Base-by-base conservation (phyloP, 2,888 invertebrate genomes). In the Steromphala cineraria region DNA sequence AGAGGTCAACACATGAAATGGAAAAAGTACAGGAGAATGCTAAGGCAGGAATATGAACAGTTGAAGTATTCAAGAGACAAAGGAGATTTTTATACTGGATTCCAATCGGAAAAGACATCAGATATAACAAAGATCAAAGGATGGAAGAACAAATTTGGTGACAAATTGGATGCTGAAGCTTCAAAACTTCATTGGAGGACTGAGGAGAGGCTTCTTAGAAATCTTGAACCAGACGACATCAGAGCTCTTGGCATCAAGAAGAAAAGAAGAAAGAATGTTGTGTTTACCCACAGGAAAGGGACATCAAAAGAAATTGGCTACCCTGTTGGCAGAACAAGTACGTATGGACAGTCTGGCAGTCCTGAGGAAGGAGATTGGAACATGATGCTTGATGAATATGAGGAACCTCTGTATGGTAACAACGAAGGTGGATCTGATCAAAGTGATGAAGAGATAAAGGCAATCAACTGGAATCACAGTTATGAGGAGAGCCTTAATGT, bases 71-170 rank as follows among this genome's bases (percentile, higher is more conserved):
- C 21, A 71, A 46, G 75, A 67, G 24, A 78, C 24, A 62, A 28
- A 24, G 62, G 62, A 62, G 62, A 71, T 28, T 40, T 36, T 24
- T 74, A 56, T 46, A 19, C 53, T 53, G 53, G 24, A 19, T 52
- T 53, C 21, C 15, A 52, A 2, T 80, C 87, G 56, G 80, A 84
- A 28, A 91, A 91, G 81, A 91, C 90, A 13, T 82, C 86, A 8
- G 90, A 91, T 80, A 82, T 89, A 28, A 89, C 89, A 10, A 91
- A 91, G 79, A 90, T 91, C 56, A 90, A 91, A 85, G 90, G 90
- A 53, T 91, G 90, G 91, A 90, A 89, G 80, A 89, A 83, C n/a
- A 91, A 89, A 76, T 87, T 84, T 80, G 83, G 79, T 13, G 81
- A 46, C 7, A n/a, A 46, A 13, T 46, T 19, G 31, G 56, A 19